phyloP scores from a whole-genome alignment of 2,797 vertebrate species.

The Dicrostonyx torquatus region DNA sequence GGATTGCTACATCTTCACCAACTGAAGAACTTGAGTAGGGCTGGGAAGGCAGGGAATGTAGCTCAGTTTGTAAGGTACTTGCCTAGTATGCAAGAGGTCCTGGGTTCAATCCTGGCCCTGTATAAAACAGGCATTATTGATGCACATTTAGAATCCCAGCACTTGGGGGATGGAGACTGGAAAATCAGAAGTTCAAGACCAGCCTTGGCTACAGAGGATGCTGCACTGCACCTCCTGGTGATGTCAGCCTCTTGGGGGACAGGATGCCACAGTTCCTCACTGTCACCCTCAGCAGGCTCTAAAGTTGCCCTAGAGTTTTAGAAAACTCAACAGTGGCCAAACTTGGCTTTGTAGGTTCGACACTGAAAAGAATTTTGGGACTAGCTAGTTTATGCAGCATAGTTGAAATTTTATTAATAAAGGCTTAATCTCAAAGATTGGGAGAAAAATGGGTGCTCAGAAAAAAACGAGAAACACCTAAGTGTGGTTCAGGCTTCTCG shows the following conservation, averaged over 20 bases:
- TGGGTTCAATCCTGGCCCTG: not conserved
- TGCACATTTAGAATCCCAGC: not conserved
- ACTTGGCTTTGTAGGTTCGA: not conserved
- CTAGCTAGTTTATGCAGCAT: not conserved
- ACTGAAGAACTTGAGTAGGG: not conserved
- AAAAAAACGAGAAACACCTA: not conserved
- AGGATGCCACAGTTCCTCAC: not conserved
- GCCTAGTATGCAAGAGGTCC: not conserved
- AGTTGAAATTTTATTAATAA: not conserved
- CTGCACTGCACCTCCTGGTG: not conserved
- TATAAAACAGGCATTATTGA: too few species aligned
- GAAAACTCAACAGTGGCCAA: not conserved
- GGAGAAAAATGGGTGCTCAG: not conserved
- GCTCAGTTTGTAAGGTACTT: not conserved
- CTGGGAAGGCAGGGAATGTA: not conserved
- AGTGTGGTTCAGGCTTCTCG: not conserved
- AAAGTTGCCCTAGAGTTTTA: not conserved
- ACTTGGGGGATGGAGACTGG: not conserved
- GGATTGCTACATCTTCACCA: not conserved
- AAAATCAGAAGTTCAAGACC: not conserved
- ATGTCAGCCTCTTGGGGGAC: not conserved
- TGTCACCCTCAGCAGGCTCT: not conserved
- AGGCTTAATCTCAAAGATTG: not conserved
- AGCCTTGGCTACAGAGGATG: not conserved
- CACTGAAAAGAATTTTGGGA: not conserved